These are phyloP conservation scores for Sabatieria punctata DNA, from an alignment of 2,888 invertebrate species.

Conservation along the genomic window DNA sequence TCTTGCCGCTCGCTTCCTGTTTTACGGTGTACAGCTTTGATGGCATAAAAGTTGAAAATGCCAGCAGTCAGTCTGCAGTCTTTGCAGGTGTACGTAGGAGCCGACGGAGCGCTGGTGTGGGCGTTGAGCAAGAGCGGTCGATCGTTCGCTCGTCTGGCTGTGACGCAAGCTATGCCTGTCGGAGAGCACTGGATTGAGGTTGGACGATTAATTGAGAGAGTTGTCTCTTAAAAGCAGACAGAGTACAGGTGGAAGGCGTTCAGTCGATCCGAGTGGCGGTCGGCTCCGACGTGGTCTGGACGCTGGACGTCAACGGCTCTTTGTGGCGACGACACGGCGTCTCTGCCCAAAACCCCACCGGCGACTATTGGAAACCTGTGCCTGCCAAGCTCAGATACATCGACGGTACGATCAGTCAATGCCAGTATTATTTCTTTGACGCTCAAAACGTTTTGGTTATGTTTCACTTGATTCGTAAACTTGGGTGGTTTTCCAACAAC, in stretches of 20 bases:
- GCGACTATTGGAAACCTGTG: constrained; percentile 33
- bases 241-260: constrained; percentile 4
- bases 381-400: constrained; percentile 23
- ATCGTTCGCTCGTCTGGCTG: constrained; percentile 37
- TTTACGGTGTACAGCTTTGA: too few species aligned
- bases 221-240: background rate
- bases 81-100: background rate
- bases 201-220: background rate
- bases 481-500: too few species aligned
- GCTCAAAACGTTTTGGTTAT: too few species aligned
- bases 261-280: background rate
- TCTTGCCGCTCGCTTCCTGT: too few species aligned
- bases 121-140: constrained; percentile 34
- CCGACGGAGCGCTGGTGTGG: constrained; percentile 30
- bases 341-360: constrained; percentile 18
- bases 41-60: too few species aligned
- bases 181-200: constrained; percentile 36
- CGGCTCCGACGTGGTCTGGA: constrained; percentile 26
- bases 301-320: constrained; percentile 25
- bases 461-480: too few species aligned
- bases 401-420: background rate
- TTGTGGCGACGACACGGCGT: constrained; percentile 29
- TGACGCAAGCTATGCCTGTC: constrained; percentile 36
- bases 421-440: too few species aligned
- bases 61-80: too few species aligned